These are phyloP conservation scores for Amblyjoppa proteus DNA, from an alignment of 2,888 invertebrate species.

Conservation along the genomic window DNA sequence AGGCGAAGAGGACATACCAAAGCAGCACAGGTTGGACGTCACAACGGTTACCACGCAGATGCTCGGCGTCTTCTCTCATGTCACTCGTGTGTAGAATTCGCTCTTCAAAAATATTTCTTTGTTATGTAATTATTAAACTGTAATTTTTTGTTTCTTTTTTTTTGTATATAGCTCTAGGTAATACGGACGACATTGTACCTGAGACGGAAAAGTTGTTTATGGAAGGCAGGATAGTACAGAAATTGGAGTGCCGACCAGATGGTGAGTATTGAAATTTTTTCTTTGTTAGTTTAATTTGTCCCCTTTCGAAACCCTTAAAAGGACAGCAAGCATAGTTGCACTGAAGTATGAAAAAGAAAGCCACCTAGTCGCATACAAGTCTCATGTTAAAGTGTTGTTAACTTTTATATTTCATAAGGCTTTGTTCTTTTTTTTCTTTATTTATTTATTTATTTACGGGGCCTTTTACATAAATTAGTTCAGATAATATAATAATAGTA, in stretches of 20 bases:
- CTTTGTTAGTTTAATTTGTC: conserved; percentile 12
- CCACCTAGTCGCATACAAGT: too few relatives aligned
- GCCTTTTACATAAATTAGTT: too few relatives aligned
- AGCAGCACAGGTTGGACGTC: conserved; percentile 96
- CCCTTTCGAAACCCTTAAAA: too few relatives aligned
- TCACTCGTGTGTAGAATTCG: conserved; percentile 86
- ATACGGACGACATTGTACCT: conserved; percentile 89
- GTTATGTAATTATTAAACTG: conserved; percentile 1
- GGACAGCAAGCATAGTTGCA: too few relatives aligned
- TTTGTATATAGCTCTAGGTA: conserved; percentile 64
- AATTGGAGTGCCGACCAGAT: conserved; percentile 96
- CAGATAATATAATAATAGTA: too few relatives aligned
- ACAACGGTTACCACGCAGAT: conserved; percentile 96
- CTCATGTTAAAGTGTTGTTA: too few relatives aligned
- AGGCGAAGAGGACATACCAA: conserved; percentile 93
- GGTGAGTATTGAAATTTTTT: conserved; percentile 80
- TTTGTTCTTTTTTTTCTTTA: too few relatives aligned
- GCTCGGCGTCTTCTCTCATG: conserved; percentile 96
- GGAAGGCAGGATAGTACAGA: conserved; percentile 98
- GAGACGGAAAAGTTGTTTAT: conserved; percentile 94
- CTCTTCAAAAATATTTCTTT: conserved; percentile 1
- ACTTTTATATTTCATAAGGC: too few relatives aligned
- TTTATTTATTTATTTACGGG: too few relatives aligned
- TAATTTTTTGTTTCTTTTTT: conserved; percentile 19
- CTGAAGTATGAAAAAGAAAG: too few relatives aligned